Evolutionary conservation across 1,140 invertebrate genomes (phyloP), one percentile per base, ranked within the genome.

Genomic region (Cotesia vestalis): DNA sequence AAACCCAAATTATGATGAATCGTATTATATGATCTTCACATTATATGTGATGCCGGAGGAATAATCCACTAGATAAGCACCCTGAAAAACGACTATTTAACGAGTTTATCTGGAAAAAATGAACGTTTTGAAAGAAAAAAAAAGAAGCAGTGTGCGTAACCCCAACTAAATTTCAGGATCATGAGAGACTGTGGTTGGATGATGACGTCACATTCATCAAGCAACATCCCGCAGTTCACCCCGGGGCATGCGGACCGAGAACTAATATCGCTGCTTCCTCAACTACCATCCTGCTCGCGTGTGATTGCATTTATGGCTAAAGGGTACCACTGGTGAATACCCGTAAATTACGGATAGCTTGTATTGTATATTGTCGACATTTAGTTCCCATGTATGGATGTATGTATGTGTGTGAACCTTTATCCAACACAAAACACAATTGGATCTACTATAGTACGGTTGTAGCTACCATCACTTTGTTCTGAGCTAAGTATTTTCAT

Each of bases 131-230:
- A 46, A 46, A 11, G 2, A 46, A 11, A 46, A 46, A 77, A 78
- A 72, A 72, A 67, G 71, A 62, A 35, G 72, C 66, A 63, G 73
- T 74, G 59, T 64, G 53, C 52, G 51, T 57, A 69, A 74, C 52
- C 67, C 52, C 60, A 51, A 35, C 52, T 35, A 34, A 71, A 62
- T 71, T 51, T 46, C 59, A 52, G 55, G 59, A 64, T 71, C 60
- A 35, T 51, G 53, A 36, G 20, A 63, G 46, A 71, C 70, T 66
- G 27, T 55, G 62, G 38, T 52, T 51, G 70, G 70, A 71, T 66
- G 70, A 71, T 62, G 70, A 71, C 51, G 70, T 71, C 70, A 64
- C 62, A 66, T 71, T 71, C 70, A 71, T 71, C 62, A 71, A 71
- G 62, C 8, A 55, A 71, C 20, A 64, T 38, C 36, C 62, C 35